Evolutionary conservation across 2,797 vertebrate genomes (phyloP).

Genomic region (Naso thynnoides): DNA sequence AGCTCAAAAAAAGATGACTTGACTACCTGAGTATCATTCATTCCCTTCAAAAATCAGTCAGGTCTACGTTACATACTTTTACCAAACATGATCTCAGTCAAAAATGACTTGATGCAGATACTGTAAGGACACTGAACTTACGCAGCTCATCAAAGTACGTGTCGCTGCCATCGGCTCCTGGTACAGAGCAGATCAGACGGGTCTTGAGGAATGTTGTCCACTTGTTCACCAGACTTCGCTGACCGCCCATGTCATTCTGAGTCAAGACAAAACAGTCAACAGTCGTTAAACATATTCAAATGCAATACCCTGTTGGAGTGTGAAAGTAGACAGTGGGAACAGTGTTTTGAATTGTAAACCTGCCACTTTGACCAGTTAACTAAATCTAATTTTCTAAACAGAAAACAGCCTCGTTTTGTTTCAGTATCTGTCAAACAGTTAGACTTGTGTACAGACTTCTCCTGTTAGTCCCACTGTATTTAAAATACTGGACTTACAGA

Average conservation of each 20-base stretch:
- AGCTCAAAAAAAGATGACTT: neutral
- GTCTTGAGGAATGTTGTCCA: slow-evolving; percentile 99
- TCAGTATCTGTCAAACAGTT: neutral
- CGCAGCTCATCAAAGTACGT: slow-evolving; percentile 95
- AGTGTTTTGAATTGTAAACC: neutral
- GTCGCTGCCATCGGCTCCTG: slow-evolving; percentile 90
- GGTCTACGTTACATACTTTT: neutral
- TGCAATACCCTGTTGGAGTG: neutral
- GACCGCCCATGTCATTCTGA: slow-evolving; percentile 96
- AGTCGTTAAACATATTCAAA: neutral
- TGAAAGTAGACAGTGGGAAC: neutral
- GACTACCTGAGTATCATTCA: neutral
- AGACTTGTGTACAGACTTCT: neutral
- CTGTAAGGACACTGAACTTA: slow-evolving; percentile 79
- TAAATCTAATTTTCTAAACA: neutral
- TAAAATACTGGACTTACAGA: slow-evolving; percentile 8
- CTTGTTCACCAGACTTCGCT: slow-evolving; percentile 97
- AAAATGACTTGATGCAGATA: neutral
- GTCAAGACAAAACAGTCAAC: slow-evolving; percentile 14
- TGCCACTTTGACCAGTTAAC: neutral
- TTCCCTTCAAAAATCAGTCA: neutral
- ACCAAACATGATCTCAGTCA: neutral
- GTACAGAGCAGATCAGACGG: slow-evolving; percentile 92
- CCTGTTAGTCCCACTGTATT: neutral
- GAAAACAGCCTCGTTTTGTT: neutral